Percentiles rank a stretch among this genome's conserved stretches.
These are phyloP conservation scores for Scylla paramamosain DNA, from an alignment of 1,140 invertebrate species.

Conservation along the genomic window DNA sequence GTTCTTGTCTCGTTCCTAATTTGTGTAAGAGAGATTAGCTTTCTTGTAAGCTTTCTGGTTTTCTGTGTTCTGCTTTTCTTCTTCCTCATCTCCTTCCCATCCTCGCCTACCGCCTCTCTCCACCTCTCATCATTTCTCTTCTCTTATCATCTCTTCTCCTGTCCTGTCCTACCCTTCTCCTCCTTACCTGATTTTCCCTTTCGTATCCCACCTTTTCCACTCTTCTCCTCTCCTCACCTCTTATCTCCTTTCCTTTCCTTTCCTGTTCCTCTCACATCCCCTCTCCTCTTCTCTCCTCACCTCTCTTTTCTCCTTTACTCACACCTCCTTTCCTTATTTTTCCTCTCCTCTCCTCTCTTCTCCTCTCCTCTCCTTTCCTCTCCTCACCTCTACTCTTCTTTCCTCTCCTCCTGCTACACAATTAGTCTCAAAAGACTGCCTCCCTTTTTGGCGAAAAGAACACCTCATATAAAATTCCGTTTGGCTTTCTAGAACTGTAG, in stretches of 20 bases:
- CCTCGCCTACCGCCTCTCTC: too few relatives aligned
- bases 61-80: too few relatives aligned
- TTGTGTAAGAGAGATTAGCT: too few relatives aligned
- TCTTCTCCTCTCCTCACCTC: too few relatives aligned
- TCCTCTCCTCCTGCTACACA: not conserved
- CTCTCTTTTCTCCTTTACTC: not conserved
- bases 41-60: too few relatives aligned
- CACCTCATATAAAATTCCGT: not conserved
- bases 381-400: not conserved
- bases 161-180: not conserved
- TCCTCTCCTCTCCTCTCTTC: not conserved
- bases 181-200: too few relatives aligned
- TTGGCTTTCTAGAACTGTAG: not conserved
- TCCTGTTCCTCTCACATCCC: not conserved
- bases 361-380: not conserved
- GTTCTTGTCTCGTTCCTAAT: too few relatives aligned
- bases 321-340: too few relatives aligned
- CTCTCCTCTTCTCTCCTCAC: not conserved
- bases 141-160: too few relatives aligned
- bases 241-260: not conserved
- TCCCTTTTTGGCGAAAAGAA: not conserved
- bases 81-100: too few relatives aligned
- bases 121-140: too few relatives aligned
- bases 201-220: not conserved
- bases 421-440: not conserved